Percentiles rank a stretch among this genome's conserved stretches.
Conservation (phyloP, 2,113 vertebrate genomes). For the Brevimyrus niger region DNA sequence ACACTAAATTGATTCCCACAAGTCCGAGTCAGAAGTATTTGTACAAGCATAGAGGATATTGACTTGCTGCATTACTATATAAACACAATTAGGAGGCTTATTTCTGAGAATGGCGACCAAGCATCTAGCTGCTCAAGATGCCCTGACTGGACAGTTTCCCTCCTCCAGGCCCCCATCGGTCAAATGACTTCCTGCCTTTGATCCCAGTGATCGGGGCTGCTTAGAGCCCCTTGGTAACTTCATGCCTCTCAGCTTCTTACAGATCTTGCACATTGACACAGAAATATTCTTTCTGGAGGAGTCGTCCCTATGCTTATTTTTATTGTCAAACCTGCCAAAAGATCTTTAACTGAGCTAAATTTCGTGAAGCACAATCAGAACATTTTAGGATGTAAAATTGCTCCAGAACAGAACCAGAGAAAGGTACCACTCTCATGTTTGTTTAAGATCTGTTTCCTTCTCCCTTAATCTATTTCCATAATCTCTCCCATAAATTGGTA, state of each 20-base stretch:
- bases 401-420: neutral
- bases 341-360: neutral
- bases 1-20: neutral
- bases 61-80: neutral
- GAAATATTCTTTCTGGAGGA: neutral
- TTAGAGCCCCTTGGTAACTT: conserved; percentile 33
- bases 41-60: neutral
- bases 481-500: neutral
- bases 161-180: conserved; percentile 31
- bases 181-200: conserved; percentile 42
- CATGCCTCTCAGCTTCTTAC: conserved; percentile 31
- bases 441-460: neutral
- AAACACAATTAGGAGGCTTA: neutral
- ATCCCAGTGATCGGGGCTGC: conserved; percentile 46
- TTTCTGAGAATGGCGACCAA: neutral
- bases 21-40: neutral
- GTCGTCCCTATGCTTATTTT: neutral
- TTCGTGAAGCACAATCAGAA: neutral
- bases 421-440: neutral
- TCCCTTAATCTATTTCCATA: neutral
- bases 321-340: neutral
- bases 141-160: conserved; percentile 10
- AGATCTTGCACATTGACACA: conserved; percentile 12
- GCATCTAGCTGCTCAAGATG: neutral
- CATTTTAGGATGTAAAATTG: neutral